Percentiles rank a stretch among this genome's conserved stretches.
Conservation (phyloP, 2,797 vertebrate genomes). For the Acanthornis magna region DNA sequence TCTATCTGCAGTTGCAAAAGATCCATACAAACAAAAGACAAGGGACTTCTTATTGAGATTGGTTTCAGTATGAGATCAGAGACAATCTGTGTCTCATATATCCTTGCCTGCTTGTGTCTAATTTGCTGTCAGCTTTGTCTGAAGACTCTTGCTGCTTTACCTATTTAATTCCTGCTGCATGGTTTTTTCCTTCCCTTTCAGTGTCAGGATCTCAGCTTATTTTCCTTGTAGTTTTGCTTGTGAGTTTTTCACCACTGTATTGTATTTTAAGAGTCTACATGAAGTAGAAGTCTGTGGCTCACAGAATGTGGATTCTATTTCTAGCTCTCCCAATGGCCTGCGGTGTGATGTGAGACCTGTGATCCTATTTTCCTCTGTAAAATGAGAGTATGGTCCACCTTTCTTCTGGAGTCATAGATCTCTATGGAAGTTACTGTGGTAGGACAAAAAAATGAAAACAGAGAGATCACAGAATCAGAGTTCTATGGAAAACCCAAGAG, state of each 20-base stretch:
- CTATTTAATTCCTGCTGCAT: background rate
- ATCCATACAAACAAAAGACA: background rate
- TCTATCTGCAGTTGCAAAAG: background rate
- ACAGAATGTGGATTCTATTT: background rate
- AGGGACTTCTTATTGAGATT: background rate
- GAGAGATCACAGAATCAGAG: background rate
- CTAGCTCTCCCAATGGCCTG: background rate
- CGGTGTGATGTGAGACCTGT: background rate
- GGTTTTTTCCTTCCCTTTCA: background rate
- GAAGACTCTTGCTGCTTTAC: background rate
- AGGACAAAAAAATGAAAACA: background rate
- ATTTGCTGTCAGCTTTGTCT: background rate
- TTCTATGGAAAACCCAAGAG: background rate
- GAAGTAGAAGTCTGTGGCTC: background rate
- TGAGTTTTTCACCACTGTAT: background rate
- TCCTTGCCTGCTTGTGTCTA: background rate
- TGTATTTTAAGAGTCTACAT: background rate
- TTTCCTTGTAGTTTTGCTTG: background rate
- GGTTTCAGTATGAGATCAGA: background rate
- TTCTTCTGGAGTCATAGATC: background rate
- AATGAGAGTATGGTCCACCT: background rate
- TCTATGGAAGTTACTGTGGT: background rate
- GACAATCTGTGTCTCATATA: background rate
- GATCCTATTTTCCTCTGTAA: background rate
- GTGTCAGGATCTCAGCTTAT: background rate